A percentile compares a stretch with the other conserved stretches of the same genome.
These are phyloP conservation scores for Chloroceryle aenea DNA, from an alignment of 2,113 vertebrate genomes.

Conservation along the genomic window DNA sequence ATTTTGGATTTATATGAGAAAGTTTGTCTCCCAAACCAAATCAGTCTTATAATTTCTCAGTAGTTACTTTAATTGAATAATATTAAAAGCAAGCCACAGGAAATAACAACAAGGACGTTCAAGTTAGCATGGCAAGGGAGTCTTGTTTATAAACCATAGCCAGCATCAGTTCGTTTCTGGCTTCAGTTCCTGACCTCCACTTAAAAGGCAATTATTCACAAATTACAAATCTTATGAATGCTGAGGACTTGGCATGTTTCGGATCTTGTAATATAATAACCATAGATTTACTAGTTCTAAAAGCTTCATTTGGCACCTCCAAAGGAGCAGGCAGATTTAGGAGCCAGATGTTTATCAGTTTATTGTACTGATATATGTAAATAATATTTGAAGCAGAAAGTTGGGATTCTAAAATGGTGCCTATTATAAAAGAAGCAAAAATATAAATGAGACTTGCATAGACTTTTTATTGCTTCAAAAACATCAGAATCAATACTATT, in stretches of 20 bases:
- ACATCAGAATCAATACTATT: conserved; percentile 33
- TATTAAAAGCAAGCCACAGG: background rate
- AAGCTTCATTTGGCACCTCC: background rate
- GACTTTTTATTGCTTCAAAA: background rate
- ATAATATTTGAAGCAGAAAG: conserved; percentile 16
- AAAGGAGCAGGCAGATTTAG: background rate
- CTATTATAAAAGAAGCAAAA: background rate
- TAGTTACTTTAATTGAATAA: background rate
- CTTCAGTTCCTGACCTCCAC: background rate
- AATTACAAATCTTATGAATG: conserved; percentile 9
- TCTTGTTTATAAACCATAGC: conserved; percentile 42
- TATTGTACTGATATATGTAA: background rate
- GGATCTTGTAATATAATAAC: conserved; percentile 7
- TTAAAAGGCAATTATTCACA: conserved; percentile 6
- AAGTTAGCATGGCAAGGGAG: background rate
- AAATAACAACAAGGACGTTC: background rate
- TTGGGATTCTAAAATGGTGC: background rate
- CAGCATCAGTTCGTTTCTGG: conserved; percentile 8
- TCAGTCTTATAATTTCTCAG: background rate
- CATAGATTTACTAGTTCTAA: conserved; percentile 2
- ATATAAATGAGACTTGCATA: background rate
- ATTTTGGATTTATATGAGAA: background rate
- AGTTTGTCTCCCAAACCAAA: background rate
- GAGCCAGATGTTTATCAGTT: conserved; percentile 25
- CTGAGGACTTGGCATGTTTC: background rate